Evolutionary conservation across 2,113 vertebrate species (phyloP).

Genomic region (Lampris incognitus): DNA sequence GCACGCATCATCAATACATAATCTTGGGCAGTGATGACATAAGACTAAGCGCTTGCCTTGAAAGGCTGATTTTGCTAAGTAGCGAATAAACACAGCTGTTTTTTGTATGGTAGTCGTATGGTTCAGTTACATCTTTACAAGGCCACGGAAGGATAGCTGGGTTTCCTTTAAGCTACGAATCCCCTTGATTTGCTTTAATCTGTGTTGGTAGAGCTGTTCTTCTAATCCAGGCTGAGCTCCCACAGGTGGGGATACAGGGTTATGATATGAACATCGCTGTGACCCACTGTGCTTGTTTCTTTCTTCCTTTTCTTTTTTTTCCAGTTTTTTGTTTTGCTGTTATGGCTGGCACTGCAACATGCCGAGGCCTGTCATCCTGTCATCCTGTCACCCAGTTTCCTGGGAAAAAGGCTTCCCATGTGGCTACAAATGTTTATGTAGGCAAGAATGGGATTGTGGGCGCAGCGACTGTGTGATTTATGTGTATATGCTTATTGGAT

Average conservation of each 20-base stretch:
- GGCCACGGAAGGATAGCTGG: not conserved
- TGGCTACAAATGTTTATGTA: constrained; percentile 47
- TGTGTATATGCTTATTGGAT: not conserved
- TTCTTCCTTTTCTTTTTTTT: not conserved
- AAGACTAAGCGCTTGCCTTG: not conserved
- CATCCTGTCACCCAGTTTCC: constrained; percentile 56
- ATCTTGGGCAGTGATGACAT: not conserved
- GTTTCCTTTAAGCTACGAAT: not conserved
- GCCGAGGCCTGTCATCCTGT: constrained; percentile 49
- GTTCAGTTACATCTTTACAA: too few relatives aligned
- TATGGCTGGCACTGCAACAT: constrained; percentile 26
- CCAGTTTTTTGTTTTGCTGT: constrained; percentile 49
- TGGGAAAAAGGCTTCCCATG: constrained; percentile 49
- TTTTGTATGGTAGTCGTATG: not conserved
- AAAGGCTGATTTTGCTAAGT: not conserved
- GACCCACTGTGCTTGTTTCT: constrained; percentile 33
- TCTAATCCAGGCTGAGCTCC: not conserved
- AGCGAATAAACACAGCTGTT: not conserved
- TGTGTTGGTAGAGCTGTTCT: too few relatives aligned
- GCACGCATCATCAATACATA: not conserved
- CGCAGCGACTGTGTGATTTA: not conserved
- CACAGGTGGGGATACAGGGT: constrained; percentile 30
- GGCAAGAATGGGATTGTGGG: constrained; percentile 12
- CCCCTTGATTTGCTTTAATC: not conserved
- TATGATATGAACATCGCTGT: constrained; percentile 46